Evolutionary conservation across 2,888 invertebrate species (phyloP), one percentile per base, ranked within the genome.

Genomic region (Rhingia campestris): DNA sequence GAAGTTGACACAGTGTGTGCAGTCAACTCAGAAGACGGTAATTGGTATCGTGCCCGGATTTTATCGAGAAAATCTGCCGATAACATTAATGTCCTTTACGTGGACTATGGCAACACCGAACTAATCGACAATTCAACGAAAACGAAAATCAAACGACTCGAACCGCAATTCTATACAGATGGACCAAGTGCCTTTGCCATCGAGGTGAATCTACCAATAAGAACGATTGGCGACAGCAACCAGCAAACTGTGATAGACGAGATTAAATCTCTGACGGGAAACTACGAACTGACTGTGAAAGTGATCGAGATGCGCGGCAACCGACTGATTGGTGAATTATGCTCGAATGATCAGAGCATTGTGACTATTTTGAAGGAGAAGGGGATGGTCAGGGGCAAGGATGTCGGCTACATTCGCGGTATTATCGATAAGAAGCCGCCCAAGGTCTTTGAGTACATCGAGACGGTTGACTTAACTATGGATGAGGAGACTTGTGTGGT

Each of bases 61-160:
- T 43, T 92, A 9, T 86, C 87, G 22, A 75, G 43, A 54, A 87
- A 87, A 67, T 87, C 93, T 12, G 89, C 90, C 0, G 92, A 92
- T 22, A 92, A 90, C 32, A 93, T 95, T 0, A 92, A 93, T 69
- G 91, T 92, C 0, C 86, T 88, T 3, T 95, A 93, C 88, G 89
- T 94, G 0, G 96, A 96, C 89, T 96, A 95, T 84, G 96, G 96
- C 45, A 95, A 95, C 88, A 90, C 91, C 0, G 95, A 96, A 90
- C 90, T 91, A 4, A 88, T 96, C 87, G 72, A 91, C 89, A 3
- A 89, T 37, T 69, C 66, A 72, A 74, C 81, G 61, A 88, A 87
- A n/a, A 86, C 86, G 3, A 86, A 91, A 2, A 67, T 94, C 0
- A 94, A 93, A 87, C 89, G 90, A 74, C 90, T 94, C 6, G 92